phyloP scores from a whole-genome alignment of 1,140 invertebrate genomes.

The Cardiocondyla obscurior region DNA sequence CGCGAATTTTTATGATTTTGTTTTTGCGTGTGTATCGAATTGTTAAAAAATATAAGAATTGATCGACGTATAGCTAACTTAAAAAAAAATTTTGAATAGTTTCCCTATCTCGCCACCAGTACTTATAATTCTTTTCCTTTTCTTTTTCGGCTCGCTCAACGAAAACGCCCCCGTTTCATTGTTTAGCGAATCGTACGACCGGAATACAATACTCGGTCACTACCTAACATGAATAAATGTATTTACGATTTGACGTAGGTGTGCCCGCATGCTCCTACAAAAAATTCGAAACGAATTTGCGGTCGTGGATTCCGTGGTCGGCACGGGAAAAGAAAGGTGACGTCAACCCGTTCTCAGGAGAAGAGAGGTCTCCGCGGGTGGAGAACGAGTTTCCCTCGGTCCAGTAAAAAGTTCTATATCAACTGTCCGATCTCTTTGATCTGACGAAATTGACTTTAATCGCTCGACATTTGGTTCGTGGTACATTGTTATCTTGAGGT shows the following conservation, averaged over 20 bases:
- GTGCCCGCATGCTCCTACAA: constrained; percentile 66
- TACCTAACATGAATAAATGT: constrained; percentile 75
- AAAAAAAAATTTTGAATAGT: constrained; percentile 57
- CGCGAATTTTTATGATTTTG: neutral
- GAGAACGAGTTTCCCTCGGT: constrained; percentile 63
- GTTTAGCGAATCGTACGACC: constrained; percentile 60
- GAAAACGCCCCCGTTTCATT: constrained; percentile 72
- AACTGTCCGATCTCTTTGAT: constrained; percentile 61
- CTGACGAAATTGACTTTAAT: constrained; percentile 62
- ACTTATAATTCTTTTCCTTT: neutral
- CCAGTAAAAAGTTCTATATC: constrained; percentile 44
- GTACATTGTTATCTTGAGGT: constrained; percentile 1
- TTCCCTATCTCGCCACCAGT: neutral
- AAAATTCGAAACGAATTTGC: constrained; percentile 67
- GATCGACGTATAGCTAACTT: constrained; percentile 54
- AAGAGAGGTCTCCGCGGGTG: constrained; percentile 52
- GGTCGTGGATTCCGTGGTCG: constrained; percentile 61
- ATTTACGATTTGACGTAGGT: constrained; percentile 75
- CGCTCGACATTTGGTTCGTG: neutral
- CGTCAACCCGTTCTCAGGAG: constrained; percentile 15
- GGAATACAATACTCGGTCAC: constrained; percentile 72
- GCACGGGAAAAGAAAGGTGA: constrained; percentile 11
- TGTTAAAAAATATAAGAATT: neutral
- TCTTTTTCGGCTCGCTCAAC: constrained; percentile 32
- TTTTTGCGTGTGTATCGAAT: neutral